Base-by-base conservation (phyloP, 2,113 vertebrate species). In the Anser cygnoides region DNA sequence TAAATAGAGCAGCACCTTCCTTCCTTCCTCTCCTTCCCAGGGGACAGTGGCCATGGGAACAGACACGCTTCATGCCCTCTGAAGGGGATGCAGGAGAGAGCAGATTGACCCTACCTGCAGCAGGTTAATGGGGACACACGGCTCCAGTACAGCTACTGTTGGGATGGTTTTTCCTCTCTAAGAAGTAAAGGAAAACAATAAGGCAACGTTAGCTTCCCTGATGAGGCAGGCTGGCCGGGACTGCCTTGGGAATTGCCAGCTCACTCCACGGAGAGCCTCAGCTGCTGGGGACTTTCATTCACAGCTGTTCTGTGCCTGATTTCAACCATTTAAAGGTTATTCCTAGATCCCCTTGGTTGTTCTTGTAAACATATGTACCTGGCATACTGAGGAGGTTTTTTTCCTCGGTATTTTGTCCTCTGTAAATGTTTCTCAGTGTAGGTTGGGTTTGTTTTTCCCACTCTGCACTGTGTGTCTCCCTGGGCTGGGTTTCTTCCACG, bases 1-100 rank as follows among this genome's bases (percentile, higher is more conserved):
- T 21, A 84, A 92, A 87, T 26, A 92, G 89, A 84, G 81, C 70
- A 4, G 87, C 92, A 75, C 57, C 57, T 81, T 89, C 90, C 71
- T 63, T 41, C 65, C 65, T 91, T 78, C 59, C 79, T 71, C 39
- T 43, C 65, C 83, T 63, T 83, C 59, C 61, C 72, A 37, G 37
- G 55, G 71, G 37, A 70, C 11, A 57, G 84, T 33, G 63, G 54
- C 90, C 91, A 80, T 61, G 63, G 93, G 94, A 95, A 76, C 93
- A 93, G 91, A 58, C 58, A 54, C 0, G 0, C 44, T 94, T 16
- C 46, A 41, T 73, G 82, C 84, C 54, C 66, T 86, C 9, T 16
- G 39, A 31, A 66, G 71, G 63, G 63, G 55, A 37, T 9, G 54
- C 73, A 76, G 87, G 52, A 68, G 37, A 31, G 31, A 74, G 31